A percentile compares a stretch with the other conserved stretches of the same genome.
Conservation (phyloP, 2,113 vertebrate genomes). For the Mugil cephalus region DNA sequence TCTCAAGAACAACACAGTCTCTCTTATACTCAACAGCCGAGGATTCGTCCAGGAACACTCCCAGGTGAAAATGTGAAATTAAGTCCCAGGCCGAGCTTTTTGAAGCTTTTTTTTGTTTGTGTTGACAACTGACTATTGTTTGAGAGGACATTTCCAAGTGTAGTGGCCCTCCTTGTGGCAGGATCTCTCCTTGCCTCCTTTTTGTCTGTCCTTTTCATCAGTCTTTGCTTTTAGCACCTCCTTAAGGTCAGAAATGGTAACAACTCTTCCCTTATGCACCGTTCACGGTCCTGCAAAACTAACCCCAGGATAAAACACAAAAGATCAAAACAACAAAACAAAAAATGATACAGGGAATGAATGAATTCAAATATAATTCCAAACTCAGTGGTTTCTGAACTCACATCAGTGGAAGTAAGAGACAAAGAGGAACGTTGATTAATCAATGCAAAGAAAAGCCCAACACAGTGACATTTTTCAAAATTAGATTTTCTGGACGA, state of each 20-base stretch:
- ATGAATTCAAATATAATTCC: conserved; percentile 44
- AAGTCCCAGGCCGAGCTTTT: conserved; percentile 45
- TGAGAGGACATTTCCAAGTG: conserved; percentile 58
- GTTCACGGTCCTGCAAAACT: conserved; percentile 63
- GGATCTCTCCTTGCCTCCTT: conserved; percentile 43
- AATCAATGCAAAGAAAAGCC: conserved; percentile 24
- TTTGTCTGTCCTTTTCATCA: conserved; percentile 61
- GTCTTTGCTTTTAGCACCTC: conserved; percentile 81
- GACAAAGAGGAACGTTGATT: conserved; percentile 13
- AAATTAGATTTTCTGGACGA: conserved; percentile 45
- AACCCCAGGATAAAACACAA: conserved; percentile 49
- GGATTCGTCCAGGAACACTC: conserved; percentile 64
- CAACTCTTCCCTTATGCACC: conserved; percentile 55
- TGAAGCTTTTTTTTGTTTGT: conserved; percentile 36
- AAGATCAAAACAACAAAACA: neutral
- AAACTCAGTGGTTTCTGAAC: conserved; percentile 50
- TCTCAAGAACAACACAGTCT: conserved; percentile 68
- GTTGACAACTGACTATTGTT: conserved; percentile 53
- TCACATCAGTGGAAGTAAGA: conserved; percentile 47
- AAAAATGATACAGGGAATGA: conserved; percentile 49
- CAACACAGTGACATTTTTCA: conserved; percentile 42
- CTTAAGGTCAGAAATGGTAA: conserved; percentile 74
- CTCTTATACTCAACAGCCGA: conserved; percentile 61
- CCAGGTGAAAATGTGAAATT: conserved; percentile 52
- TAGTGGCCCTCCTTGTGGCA: conserved; percentile 42